Percentiles rank a stretch among this genome's conserved stretches.
phyloP scores from a whole-genome alignment of 2,797 vertebrate genomes.

The Hippoglossus hippoglossus region DNA sequence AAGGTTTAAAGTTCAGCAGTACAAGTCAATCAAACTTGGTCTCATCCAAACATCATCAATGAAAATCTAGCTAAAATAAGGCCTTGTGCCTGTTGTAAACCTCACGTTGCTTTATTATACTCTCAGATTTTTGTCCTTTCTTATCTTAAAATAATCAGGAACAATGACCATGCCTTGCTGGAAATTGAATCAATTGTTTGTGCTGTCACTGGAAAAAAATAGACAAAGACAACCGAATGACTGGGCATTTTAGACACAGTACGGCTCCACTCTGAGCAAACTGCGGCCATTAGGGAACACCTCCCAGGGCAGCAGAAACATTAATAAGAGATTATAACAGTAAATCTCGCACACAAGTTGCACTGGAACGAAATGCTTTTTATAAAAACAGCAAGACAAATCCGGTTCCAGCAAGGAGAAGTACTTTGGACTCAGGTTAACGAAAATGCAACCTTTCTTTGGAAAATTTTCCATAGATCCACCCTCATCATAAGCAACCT shows the following conservation, averaged over 20 bases:
- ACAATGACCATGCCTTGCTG: conserved; percentile 52
- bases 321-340: conserved; percentile 64
- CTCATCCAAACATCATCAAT: conserved; percentile 18
- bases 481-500: conserved; percentile 57
- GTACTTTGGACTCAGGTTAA: neutral
- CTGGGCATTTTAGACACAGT: conserved; percentile 30
- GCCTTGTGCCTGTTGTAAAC: conserved; percentile 4
- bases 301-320: conserved; percentile 49
- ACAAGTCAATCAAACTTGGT: conserved; percentile 4
- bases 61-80: conserved; percentile 31
- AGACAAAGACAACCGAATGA: conserved; percentile 39
- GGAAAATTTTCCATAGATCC: conserved; percentile 14
- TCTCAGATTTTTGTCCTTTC: conserved; percentile 10
- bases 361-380: conserved; percentile 46
- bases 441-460: neutral
- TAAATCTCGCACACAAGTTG: conserved; percentile 48
- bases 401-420: neutral
- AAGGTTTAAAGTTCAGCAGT: neutral
- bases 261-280: conserved; percentile 36
- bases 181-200: conserved; percentile 61
- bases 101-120: neutral
- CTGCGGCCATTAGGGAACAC: conserved; percentile 53
- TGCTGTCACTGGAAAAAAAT: conserved; percentile 43
- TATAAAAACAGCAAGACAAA: conserved; percentile 14
- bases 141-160: conserved; percentile 45